Percentiles rank a stretch among this genome's conserved stretches.
phyloP scores from a whole-genome alignment of 2,888 invertebrate species.

The Drosophila kambysellisi region DNA sequence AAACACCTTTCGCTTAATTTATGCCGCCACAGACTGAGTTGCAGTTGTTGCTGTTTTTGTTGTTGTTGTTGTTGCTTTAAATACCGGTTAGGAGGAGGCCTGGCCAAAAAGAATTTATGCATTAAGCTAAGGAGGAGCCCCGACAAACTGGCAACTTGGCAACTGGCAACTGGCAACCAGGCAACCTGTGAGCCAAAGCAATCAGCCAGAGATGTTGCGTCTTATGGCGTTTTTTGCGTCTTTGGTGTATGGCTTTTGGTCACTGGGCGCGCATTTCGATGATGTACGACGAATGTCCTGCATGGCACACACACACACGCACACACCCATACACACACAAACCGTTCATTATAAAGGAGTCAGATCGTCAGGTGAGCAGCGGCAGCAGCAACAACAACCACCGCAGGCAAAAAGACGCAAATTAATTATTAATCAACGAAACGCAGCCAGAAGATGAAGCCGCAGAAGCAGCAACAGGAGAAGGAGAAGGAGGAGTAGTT shows the following conservation, averaged over 20 bases:
- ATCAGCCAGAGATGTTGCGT: conserved; percentile 11
- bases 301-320: conserved; percentile 34
- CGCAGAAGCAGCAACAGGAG: conserved; percentile 12
- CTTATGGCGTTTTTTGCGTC: conserved; percentile 9
- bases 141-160: conserved; percentile 65
- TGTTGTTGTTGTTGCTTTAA: conserved; percentile 53
- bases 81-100: conserved; percentile 67
- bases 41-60: conserved; percentile 22
- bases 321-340: conserved; percentile 17
- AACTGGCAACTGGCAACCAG: conserved; percentile 39
- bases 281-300: conserved; percentile 81
- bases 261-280: conserved; percentile 64
- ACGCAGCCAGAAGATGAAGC: conserved; percentile 56
- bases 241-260: conserved; percentile 8
- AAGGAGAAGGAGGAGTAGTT: conserved; percentile 8
- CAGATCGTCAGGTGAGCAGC: conserved; percentile 74
- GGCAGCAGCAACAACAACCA: conserved; percentile 35
- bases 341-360: conserved; percentile 82
- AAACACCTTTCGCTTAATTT: conserved; percentile 76
- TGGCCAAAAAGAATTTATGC: conserved; percentile 69
- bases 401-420: conserved; percentile 78
- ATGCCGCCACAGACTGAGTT: conserved; percentile 51
- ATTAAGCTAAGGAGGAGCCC: conserved; percentile 51
- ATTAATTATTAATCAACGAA: conserved; percentile 85
- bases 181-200: conserved; percentile 63